Evolutionary conservation across 2,888 invertebrate genomes (phyloP), one percentile per base, ranked within the genome.

Genomic region (Epinotia brunnichana): DNA sequence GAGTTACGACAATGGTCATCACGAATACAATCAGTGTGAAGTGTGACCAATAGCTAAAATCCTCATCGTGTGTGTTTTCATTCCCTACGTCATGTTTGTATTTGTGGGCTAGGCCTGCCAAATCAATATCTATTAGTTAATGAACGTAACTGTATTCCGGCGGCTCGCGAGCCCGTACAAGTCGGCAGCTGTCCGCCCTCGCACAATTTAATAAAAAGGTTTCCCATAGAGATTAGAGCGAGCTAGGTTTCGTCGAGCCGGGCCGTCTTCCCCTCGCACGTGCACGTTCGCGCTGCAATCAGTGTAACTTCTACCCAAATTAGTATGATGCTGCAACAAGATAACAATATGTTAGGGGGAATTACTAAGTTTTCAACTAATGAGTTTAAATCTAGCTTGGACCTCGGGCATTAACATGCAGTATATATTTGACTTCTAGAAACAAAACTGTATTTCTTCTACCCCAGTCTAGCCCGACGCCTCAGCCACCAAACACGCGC

Each of bases 191-290:
- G 79, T 77, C 78, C 81, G 66, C 66, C 76, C 78, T 73, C 77
- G 75, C 71, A 82, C 88, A 91, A 92, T 93, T 89, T 90, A 89
- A 90, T 93, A 91, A 92, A 93, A 93, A 92, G 92, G 92, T 91
- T 92, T 92, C 91, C 87, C 84, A 86, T 89, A 79, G 80, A 86
- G 85, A 86, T 85, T 83, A 81, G 76, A 70, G 71, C 63, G 69
- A 54, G 54, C 63, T 74, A 61, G 74, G 67, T 53, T 69, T 54
- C 54, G 64, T 53, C 59, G 68, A n/a, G 51, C 63, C 57, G 53
- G 63, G 21, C 21, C 35, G 51, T 61, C 57, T 60, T 62, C 72
- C 63, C 73, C 62, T 39, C 62, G 48, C 63, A 63, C 73, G 62
- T 68, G 69, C 57, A 41, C 69, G 51, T 64, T 59, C 44, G 60